phyloP scores from a whole-genome alignment of 2,797 vertebrate species.

The Platalea minor region DNA sequence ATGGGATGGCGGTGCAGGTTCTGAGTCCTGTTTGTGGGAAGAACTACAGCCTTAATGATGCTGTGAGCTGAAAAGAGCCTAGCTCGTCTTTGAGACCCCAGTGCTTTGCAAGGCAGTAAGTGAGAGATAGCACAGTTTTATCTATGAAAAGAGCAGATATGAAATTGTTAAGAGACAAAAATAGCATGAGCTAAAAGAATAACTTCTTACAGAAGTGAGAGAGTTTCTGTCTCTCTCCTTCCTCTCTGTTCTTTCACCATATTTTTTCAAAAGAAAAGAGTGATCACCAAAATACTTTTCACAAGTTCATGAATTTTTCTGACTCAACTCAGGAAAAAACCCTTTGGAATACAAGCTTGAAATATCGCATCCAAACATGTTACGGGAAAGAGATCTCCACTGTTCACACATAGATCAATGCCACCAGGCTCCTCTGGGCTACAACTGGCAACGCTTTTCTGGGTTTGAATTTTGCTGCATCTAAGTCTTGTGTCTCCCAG shows the following conservation, averaged over 20 bases:
- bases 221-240: neutral
- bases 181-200: neutral
- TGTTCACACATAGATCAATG: neutral
- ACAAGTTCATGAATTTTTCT: neutral
- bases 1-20: neutral
- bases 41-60: neutral
- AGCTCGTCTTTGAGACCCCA: neutral
- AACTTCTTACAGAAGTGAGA: neutral
- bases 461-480: neutral
- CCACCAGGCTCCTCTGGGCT: neutral
- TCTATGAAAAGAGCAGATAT: constrained; percentile 18
- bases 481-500: neutral
- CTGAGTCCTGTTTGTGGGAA: neutral
- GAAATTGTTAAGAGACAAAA: constrained; percentile 3
- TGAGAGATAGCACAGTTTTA: neutral
- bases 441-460: neutral
- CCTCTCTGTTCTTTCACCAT: neutral
- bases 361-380: neutral
- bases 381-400: neutral
- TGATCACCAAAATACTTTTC: neutral
- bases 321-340: accelerated
- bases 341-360: neutral
- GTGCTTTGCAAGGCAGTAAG: neutral
- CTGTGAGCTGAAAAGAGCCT: neutral
- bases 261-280: neutral